A percentile compares a stretch with the other conserved stretches of the same genome.
Evolutionary conservation across 2,797 vertebrate genomes (phyloP).

Genomic region (Pantherophis alleghaniensis): DNA sequence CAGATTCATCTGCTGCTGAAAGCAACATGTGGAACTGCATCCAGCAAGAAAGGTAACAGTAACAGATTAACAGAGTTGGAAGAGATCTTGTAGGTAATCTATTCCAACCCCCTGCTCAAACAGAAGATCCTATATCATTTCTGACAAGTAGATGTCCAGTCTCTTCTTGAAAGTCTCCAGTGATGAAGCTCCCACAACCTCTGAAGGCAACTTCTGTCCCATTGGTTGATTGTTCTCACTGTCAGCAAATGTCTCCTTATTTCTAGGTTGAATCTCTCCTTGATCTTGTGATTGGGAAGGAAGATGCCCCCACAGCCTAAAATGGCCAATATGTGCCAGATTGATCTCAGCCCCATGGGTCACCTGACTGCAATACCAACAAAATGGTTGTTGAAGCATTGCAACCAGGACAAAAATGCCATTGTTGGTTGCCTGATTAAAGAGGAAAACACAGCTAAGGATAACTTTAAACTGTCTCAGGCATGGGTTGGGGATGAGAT

Average conservation of each 20-base stretch:
- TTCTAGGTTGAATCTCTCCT: too few species aligned
- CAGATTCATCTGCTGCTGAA: background rate
- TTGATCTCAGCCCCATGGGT: background rate
- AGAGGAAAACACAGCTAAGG: background rate
- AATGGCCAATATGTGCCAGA: background rate
- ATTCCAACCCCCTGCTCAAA: too few species aligned
- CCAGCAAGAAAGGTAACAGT: background rate
- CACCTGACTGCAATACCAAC: background rate
- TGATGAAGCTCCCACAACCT: too few species aligned
- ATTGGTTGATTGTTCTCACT: too few species aligned
- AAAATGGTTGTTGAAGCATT: background rate
- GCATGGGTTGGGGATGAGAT: background rate
- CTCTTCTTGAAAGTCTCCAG: too few species aligned
- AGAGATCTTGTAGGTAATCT: too few species aligned
- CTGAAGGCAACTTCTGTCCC: too few species aligned
- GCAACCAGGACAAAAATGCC: background rate
- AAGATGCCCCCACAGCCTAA: background rate
- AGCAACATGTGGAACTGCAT: background rate
- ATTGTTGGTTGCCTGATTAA: background rate
- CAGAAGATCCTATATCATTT: too few species aligned
- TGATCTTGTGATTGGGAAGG: background rate
- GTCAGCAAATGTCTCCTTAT: too few species aligned
- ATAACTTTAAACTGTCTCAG: background rate
- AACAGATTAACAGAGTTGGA: too few species aligned
- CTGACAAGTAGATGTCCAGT: too few species aligned